These are phyloP conservation scores for Bombyx mandarina DNA, from an alignment of 1,140 invertebrate genomes.

Conservation along the genomic window DNA sequence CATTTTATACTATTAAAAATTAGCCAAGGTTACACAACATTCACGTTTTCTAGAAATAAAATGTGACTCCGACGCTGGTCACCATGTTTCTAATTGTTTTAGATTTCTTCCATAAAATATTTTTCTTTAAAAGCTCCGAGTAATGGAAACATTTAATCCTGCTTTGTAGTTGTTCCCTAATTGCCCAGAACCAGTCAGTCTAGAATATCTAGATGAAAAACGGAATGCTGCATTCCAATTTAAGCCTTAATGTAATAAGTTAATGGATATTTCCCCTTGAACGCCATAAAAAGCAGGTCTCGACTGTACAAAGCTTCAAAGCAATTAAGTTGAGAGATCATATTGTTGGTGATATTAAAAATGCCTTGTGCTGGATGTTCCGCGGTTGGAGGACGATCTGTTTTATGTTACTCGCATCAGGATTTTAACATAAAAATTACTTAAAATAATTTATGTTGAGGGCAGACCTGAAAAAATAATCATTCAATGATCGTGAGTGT, in stretches of 20 bases:
- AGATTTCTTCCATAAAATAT: not conserved
- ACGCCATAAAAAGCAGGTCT: slow-evolving; percentile 13
- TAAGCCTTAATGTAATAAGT: slow-evolving; percentile 12
- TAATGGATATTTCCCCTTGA: slow-evolving; percentile 20
- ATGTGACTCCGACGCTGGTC: too few relatives aligned
- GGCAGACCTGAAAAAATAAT: too few relatives aligned
- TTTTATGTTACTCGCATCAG: too few relatives aligned
- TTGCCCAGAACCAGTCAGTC: slow-evolving; percentile 31
- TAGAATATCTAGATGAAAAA: slow-evolving; percentile 38
- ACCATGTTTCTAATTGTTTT: slow-evolving; percentile 23
- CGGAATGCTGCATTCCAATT: slow-evolving; percentile 16
- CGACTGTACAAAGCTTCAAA: slow-evolving; percentile 25
- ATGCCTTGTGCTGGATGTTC: not conserved
- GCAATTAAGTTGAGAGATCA: slow-evolving; percentile 40
- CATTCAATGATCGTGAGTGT: too few relatives aligned
- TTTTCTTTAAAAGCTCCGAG: slow-evolving; percentile 22
- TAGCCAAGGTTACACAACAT: too few relatives aligned
- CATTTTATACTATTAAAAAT: too few relatives aligned
- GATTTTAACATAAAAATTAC: too few relatives aligned
- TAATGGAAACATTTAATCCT: slow-evolving; percentile 51
- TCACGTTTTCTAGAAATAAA: too few relatives aligned
- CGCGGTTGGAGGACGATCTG: too few relatives aligned
- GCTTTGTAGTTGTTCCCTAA: slow-evolving; percentile 36
- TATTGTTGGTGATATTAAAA: slow-evolving; percentile 22
- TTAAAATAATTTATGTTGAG: too few relatives aligned